Evolutionary conservation across 2,888 invertebrate genomes (phyloP).

Genomic region (Lithophane socia): DNA sequence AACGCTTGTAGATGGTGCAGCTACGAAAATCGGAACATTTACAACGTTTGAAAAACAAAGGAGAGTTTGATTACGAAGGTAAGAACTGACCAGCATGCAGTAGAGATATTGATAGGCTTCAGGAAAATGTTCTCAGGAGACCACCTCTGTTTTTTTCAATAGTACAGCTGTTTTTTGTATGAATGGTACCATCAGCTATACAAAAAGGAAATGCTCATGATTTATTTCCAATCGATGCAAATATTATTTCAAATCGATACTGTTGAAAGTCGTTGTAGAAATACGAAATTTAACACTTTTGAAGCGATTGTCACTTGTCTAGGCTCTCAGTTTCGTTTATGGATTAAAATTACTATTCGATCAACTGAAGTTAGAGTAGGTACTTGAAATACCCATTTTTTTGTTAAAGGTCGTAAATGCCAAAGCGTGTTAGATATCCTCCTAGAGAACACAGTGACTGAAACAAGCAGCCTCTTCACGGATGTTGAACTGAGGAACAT

Average conservation of each 20-base stretch:
- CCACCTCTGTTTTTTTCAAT: background rate
- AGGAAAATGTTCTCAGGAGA: no score
- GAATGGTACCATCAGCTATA: background rate
- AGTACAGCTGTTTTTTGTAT: background rate
- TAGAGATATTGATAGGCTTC: no score
- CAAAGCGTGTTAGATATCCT: slow-evolving; percentile 52
- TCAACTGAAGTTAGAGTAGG: background rate
- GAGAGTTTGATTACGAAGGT: slow-evolving; percentile 22
- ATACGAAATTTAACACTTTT: no score
- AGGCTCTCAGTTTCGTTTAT: no score
- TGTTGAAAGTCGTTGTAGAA: no score
- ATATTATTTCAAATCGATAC: no score
- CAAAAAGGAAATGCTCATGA: background rate
- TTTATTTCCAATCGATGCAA: background rate
- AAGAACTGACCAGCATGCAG: background rate
- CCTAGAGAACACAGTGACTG: slow-evolving; percentile 47
- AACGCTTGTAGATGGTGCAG: slow-evolving; percentile 54
- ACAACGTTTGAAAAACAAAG: slow-evolving; percentile 32
- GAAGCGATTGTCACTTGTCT: no score
- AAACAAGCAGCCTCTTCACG: slow-evolving; percentile 36
- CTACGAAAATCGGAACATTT: slow-evolving; percentile 50
- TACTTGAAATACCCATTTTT: background rate
- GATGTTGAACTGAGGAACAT: slow-evolving; percentile 54
- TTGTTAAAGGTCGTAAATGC: slow-evolving; percentile 20
- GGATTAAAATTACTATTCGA: background rate